Evolutionary conservation across 1,140 invertebrate genomes (phyloP).

Genomic region (Tetragonula clypearis): DNA sequence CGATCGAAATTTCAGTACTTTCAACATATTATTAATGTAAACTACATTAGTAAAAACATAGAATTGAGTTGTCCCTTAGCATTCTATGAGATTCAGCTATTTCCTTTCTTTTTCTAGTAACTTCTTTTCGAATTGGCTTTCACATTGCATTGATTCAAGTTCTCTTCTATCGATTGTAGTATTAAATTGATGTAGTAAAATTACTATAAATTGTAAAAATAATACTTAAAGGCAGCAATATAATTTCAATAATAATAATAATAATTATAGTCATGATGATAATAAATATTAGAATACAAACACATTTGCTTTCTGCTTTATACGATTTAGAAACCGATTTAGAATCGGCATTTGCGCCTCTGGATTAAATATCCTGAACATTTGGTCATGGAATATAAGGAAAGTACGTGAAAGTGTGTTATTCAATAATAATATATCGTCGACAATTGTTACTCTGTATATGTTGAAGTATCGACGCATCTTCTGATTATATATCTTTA

Average conservation of each 20-base stretch:
- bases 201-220: conserved; percentile 12
- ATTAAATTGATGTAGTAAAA: not conserved
- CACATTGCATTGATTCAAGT: not conserved
- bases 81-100: conserved; percentile 13
- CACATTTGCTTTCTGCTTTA: not conserved
- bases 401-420: conserved; percentile 19
- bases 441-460: conserved; percentile 16
- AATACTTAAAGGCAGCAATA: conserved; percentile 8
- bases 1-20: not conserved
- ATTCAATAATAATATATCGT: conserved; percentile 26
- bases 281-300: conserved; percentile 27
- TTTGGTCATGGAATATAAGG: conserved; percentile 27
- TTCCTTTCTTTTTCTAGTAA: not conserved
- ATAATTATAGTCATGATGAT: conserved; percentile 12
- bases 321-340: conserved; percentile 5
- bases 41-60: conserved; percentile 7
- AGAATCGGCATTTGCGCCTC: conserved; percentile 14
- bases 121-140: conserved; percentile 1
- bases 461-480: not conserved
- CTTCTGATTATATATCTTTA: conserved; percentile 6
- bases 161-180: conserved; percentile 9
- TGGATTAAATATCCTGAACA: conserved; percentile 42
- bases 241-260: conserved; percentile 17
- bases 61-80: conserved; percentile 30
- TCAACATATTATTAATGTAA: conserved; percentile 15